phyloP scores from a whole-genome alignment of 2,113 vertebrate species.

The Cichladusa arquata region DNA sequence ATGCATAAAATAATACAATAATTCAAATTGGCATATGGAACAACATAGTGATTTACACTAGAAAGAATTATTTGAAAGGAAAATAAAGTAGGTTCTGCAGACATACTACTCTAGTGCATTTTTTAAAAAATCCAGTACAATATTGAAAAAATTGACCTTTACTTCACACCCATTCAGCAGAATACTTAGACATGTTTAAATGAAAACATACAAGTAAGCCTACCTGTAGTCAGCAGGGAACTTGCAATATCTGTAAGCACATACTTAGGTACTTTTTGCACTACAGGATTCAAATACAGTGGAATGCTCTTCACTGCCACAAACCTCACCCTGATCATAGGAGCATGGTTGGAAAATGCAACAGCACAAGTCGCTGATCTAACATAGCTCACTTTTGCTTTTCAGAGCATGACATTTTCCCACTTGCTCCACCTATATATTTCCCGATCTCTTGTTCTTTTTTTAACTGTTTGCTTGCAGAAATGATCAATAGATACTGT shows the following conservation, averaged over 20 bases:
- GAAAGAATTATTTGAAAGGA: neutral
- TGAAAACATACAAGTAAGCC: neutral
- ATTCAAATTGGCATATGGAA: neutral
- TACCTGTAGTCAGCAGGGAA: neutral
- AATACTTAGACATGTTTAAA: neutral
- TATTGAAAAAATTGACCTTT: neutral
- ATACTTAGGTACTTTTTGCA: neutral
- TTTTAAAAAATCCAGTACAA: neutral
- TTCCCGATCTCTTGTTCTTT: neutral
- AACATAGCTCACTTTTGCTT: neutral
- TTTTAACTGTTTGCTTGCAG: neutral
- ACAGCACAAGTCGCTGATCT: neutral
- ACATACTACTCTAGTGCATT: neutral
- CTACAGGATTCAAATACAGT: neutral
- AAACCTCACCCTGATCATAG: neutral
- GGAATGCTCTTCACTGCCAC: neutral
- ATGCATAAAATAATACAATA: neutral
- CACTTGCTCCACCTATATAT: neutral
- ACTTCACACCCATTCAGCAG: neutral
- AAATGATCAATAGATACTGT: neutral
- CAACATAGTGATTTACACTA: neutral
- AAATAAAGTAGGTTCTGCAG: neutral
- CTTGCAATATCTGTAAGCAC: neutral
- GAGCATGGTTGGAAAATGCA: neutral
- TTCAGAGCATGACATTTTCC: neutral